Evolutionary conservation across 2,113 vertebrate genomes (phyloP).

Genomic region (Brevimyrus niger): DNA sequence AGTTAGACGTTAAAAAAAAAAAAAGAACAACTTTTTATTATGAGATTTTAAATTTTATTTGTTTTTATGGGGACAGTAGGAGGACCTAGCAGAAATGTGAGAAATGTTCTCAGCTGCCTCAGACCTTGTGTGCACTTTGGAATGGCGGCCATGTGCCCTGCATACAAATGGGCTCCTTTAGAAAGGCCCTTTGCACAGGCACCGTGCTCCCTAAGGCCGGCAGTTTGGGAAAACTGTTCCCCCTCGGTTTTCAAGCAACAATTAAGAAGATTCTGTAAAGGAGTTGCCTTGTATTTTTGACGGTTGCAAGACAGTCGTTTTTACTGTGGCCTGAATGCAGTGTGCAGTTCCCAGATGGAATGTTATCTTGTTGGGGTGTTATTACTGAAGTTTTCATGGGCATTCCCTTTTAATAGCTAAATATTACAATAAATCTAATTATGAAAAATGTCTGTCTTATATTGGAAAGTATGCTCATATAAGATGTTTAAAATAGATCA

Average conservation of each 20-base stretch:
- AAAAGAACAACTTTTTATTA: background rate
- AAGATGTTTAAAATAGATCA: background rate
- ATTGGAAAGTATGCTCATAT: background rate
- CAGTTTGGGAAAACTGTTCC: constrained; percentile 12
- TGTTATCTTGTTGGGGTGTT: background rate
- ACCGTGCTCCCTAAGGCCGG: constrained; percentile 12
- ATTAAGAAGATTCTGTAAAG: background rate
- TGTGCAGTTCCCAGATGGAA: background rate
- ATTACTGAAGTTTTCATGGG: background rate
- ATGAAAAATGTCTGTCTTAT: background rate
- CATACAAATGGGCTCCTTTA: constrained; percentile 42
- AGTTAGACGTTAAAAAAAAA: background rate
- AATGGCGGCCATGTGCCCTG: constrained; percentile 33
- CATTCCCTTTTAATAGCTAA: background rate
- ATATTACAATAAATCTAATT: background rate
- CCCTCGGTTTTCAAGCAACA: constrained; percentile 8
- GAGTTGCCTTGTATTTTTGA: background rate
- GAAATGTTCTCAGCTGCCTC: constrained; percentile 35
- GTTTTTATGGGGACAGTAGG: background rate
- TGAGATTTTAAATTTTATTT: background rate
- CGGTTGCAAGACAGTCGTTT: background rate
- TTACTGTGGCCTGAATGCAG: background rate
- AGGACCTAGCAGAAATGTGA: constrained; percentile 34
- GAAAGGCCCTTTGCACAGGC: constrained; percentile 31
- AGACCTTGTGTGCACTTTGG: constrained; percentile 38